Evolutionary conservation across 1,140 invertebrate species (phyloP).

Genomic region (Brachystomella parvula): DNA sequence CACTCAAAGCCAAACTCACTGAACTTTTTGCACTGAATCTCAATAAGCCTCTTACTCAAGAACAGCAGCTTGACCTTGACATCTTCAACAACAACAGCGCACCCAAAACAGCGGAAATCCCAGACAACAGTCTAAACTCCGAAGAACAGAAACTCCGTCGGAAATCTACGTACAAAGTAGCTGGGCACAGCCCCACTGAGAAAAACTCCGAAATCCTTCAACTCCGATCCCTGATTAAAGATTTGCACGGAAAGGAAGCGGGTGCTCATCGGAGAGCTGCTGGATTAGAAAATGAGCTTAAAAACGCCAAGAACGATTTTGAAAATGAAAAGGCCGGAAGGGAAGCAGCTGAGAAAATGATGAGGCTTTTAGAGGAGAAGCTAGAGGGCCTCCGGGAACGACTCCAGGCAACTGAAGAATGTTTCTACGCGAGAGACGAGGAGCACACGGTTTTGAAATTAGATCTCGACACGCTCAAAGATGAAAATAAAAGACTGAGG

Average conservation of each 20-base stretch:
- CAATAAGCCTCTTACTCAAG: constrained; percentile 29
- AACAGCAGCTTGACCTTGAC: background rate
- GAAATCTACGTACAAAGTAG: constrained; percentile 38
- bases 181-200: constrained; percentile 20
- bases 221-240: constrained; percentile 33
- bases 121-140: background rate
- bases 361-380: constrained; percentile 34
- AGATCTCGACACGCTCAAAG: constrained; percentile 41
- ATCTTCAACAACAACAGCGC: background rate
- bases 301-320: constrained; percentile 29
- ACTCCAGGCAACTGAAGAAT: constrained; percentile 36
- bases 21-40: constrained; percentile 39
- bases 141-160: constrained; percentile 31
- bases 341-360: constrained; percentile 28
- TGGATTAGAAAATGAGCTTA: constrained; percentile 37
- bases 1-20: constrained; percentile 40
- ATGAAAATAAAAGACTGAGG: constrained; percentile 41
- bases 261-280: constrained; percentile 30
- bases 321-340: constrained; percentile 27
- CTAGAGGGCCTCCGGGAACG: constrained; percentile 33
- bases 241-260: constrained; percentile 38
- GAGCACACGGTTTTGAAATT: constrained; percentile 40
- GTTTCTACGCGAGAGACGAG: constrained; percentile 39
- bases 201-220: constrained; percentile 33
- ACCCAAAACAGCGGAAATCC: background rate